These are phyloP conservation scores for Empidonax traillii DNA, from an alignment of 2,113 vertebrate genomes.

Conservation along the genomic window DNA sequence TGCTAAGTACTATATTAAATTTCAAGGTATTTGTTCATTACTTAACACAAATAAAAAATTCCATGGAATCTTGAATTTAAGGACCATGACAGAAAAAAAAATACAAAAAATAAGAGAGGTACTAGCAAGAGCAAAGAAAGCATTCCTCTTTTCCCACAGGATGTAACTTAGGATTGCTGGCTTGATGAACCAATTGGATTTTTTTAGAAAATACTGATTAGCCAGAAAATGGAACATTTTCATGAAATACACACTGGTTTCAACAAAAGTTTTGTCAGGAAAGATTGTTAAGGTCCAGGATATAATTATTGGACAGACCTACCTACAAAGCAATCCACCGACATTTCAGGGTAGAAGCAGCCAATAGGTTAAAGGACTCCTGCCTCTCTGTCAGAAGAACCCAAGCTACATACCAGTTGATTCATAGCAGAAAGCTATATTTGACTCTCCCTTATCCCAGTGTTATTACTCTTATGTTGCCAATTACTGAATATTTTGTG, in stretches of 20 bases:
- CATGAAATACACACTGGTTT: background rate
- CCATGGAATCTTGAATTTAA: background rate
- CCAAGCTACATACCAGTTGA: background rate
- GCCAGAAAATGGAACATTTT: background rate
- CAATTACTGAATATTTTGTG: background rate
- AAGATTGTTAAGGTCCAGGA: background rate
- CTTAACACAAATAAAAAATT: background rate
- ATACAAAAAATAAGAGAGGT: background rate
- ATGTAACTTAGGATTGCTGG: background rate
- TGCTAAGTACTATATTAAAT: background rate
- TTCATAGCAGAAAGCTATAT: background rate
- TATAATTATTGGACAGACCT: background rate
- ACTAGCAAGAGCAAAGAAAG: background rate
- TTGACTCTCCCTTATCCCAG: background rate
- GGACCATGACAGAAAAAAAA: background rate
- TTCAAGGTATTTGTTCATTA: background rate
- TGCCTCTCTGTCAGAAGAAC: background rate
- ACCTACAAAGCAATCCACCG: background rate
- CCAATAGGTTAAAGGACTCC: background rate
- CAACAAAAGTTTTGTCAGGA: background rate
- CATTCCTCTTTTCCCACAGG: background rate
- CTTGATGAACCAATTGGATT: background rate
- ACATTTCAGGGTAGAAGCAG: background rate
- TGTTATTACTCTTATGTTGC: background rate
- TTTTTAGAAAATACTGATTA: background rate